A percentile compares a stretch with the other conserved stretches of the same genome.
These are phyloP conservation scores for Sebastes miniatus DNA, from an alignment of 2,797 vertebrate species.

Conservation along the genomic window DNA sequence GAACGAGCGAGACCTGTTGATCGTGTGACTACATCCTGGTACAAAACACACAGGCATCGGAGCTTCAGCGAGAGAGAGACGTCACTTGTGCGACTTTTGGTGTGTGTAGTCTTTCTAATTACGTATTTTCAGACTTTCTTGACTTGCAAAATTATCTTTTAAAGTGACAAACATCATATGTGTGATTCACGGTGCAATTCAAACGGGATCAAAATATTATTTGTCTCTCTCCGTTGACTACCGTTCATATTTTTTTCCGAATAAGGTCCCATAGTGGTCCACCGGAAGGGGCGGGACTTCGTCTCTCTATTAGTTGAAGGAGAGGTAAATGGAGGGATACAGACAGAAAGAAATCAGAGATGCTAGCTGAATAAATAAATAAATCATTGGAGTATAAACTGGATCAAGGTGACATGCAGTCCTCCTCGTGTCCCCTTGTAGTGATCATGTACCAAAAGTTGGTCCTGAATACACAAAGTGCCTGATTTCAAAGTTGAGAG, in stretches of 20 bases:
- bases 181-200: too few species aligned
- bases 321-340: constrained; percentile 29
- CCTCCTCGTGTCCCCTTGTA: constrained; percentile 57
- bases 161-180: fast-evolving
- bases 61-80: too few species aligned
- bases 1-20: too few species aligned
- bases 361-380: constrained; percentile 61
- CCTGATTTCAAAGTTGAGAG: constrained; percentile 47
- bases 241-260: too few species aligned
- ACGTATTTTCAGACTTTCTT: too few species aligned
- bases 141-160: too few species aligned
- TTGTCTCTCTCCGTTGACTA: too few species aligned
- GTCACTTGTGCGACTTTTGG: too few species aligned
- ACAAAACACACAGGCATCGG: too few species aligned
- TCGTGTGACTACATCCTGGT: fast-evolving
- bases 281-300: too few species aligned
- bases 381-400: constrained; percentile 60
- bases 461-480: constrained; percentile 61
- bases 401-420: constrained; percentile 73
- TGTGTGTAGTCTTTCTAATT: too few species aligned
- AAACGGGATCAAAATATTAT: fast-evolving
- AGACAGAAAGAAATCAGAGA: constrained; percentile 48
- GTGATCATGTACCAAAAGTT: constrained; percentile 63
- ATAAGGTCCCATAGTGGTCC: too few species aligned
- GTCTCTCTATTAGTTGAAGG: constrained; percentile 7